A percentile compares a stretch with the other conserved stretches of the same genome.
Evolutionary conservation across 2,888 invertebrate species (phyloP).

Genomic region (Escarpia spicata): DNA sequence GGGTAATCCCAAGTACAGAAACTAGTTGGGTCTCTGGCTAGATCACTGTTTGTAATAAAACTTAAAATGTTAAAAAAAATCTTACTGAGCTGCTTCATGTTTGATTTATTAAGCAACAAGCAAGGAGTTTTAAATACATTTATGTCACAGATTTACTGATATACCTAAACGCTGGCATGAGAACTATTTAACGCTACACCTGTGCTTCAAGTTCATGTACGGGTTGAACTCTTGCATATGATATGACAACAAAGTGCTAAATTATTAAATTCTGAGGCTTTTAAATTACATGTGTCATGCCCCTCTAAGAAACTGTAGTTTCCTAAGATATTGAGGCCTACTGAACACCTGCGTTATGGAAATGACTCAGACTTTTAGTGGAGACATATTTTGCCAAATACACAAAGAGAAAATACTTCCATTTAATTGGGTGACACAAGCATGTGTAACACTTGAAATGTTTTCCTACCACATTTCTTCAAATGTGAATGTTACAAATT

Average conservation of each 20-base stretch:
- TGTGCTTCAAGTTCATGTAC: background rate
- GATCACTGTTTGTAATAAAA: too few relatives aligned
- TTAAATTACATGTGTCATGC: background rate
- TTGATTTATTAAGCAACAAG: background rate
- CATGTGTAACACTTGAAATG: too few relatives aligned
- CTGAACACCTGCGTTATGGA: background rate
- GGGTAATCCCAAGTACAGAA: too few relatives aligned
- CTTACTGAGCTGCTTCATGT: too few relatives aligned
- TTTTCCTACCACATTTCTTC: too few relatives aligned
- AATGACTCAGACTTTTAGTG: background rate
- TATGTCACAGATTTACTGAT: slow-evolving; percentile 3
- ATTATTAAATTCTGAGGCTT: background rate
- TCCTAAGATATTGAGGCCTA: background rate
- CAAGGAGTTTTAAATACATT: background rate
- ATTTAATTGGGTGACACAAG: too few relatives aligned
- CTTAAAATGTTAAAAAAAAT: too few relatives aligned
- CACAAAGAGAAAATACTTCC: too few relatives aligned
- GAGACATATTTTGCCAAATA: too few relatives aligned
- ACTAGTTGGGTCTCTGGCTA: too few relatives aligned
- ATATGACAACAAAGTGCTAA: background rate
- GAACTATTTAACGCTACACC: background rate
- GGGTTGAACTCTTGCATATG: background rate
- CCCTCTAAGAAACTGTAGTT: background rate
- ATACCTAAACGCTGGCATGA: background rate
- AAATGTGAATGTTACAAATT: too few relatives aligned